phyloP scores from a whole-genome alignment of 2,888 invertebrate species.

The Caenorhabditis angaria region DNA sequence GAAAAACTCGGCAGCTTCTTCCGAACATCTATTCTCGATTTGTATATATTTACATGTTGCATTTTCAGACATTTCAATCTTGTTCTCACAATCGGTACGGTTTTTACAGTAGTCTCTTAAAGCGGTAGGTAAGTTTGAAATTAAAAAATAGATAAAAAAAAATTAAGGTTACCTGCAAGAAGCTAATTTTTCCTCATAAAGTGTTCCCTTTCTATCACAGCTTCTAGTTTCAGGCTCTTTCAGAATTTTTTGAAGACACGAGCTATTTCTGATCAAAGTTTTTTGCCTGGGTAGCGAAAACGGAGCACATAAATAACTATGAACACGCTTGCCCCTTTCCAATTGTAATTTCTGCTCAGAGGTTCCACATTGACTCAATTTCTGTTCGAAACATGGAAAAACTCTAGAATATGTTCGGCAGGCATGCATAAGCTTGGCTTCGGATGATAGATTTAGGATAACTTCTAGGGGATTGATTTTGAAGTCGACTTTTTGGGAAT shows the following conservation, averaged over 20 bases:
- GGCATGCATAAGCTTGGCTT: constrained; percentile 57
- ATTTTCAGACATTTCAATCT: constrained; percentile 43
- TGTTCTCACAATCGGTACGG: constrained; percentile 27
- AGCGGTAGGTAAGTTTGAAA: neutral
- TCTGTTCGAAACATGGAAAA: constrained; percentile 54
- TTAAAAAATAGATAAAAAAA: neutral
- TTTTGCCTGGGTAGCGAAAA: constrained; percentile 53
- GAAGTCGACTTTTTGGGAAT: constrained; percentile 55
- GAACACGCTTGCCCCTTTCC: constrained; percentile 49
- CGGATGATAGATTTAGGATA: constrained; percentile 55
- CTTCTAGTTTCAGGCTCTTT: constrained; percentile 19
- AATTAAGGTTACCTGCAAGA: constrained; percentile 44
- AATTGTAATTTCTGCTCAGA: constrained; percentile 40
- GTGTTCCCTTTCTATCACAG: constrained; percentile 29
- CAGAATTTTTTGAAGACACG: constrained; percentile 42
- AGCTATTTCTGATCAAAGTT: constrained; percentile 33
- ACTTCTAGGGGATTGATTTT: constrained; percentile 60
- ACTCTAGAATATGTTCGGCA: constrained; percentile 55
- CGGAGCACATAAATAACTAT: constrained; percentile 51
- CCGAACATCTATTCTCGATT: constrained; percentile 46
- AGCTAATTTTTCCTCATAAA: constrained; percentile 32
- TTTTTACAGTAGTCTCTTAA: constrained; percentile 33
- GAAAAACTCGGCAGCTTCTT: constrained; percentile 50
- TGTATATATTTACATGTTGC: constrained; percentile 44
- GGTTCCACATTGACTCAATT: constrained; percentile 53